Evolutionary conservation across 2,888 invertebrate genomes (phyloP).

Genomic region (Meliscaeva auricollis): DNA sequence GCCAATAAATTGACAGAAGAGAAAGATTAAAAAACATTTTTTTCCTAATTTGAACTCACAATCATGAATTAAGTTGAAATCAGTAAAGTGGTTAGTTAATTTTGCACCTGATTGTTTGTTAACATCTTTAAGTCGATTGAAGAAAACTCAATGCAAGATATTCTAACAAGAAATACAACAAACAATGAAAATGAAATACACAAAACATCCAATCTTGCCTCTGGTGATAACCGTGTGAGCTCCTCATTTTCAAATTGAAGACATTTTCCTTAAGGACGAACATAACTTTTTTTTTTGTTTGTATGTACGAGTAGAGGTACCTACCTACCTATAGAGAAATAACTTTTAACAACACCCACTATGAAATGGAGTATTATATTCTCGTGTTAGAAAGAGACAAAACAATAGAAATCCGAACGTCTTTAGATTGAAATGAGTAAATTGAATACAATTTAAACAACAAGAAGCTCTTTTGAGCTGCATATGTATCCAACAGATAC

Average conservation of each 20-base stretch:
- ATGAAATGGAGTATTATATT: neutral
- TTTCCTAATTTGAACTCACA: no score
- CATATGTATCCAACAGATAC: slow-evolving; percentile 42
- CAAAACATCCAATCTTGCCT: slow-evolving; percentile 15
- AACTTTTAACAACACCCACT: neutral
- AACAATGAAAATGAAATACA: slow-evolving; percentile 31
- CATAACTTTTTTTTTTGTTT: no score
- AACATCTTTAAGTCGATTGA: neutral
- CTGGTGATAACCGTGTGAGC: slow-evolving; percentile 66
- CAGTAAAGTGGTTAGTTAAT: neutral
- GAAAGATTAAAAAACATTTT: no score
- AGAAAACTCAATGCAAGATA: slow-evolving; percentile 15
- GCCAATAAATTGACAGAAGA: no score
- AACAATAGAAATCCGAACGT: slow-evolving; percentile 33
- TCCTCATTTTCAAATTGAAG: slow-evolving; percentile 73
- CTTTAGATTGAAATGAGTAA: slow-evolving; percentile 65
- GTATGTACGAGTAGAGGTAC: neutral
- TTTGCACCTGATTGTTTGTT: neutral
- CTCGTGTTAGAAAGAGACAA: slow-evolving; percentile 14
- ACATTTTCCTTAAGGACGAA: slow-evolving; percentile 65
- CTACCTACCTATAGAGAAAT: neutral
- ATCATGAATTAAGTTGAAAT: no score
- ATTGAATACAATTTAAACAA: slow-evolving; percentile 74
- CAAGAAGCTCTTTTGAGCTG: slow-evolving; percentile 39
- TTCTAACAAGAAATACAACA: slow-evolving; percentile 55